phyloP scores from a whole-genome alignment of 2,113 vertebrate species.

The Cyprinus carpio region DNA sequence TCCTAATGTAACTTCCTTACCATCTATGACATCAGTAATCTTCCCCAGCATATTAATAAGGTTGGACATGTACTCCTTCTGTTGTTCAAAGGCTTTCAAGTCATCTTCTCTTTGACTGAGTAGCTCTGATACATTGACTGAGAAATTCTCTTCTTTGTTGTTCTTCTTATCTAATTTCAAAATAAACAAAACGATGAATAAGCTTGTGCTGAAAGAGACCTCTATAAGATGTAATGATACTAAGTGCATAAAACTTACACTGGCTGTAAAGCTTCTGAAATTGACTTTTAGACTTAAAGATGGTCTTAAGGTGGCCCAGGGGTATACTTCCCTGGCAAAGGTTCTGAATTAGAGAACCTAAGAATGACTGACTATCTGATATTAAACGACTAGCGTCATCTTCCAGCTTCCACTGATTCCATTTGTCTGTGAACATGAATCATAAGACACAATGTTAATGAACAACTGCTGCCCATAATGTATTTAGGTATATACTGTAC shows the following conservation, averaged over 20 bases:
- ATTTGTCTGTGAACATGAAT: conserved; percentile 58
- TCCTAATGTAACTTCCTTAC: conserved; percentile 53
- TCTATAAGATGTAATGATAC: neutral
- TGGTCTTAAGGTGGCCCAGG: conserved; percentile 64
- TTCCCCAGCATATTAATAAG: conserved; percentile 76
- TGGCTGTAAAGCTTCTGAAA: conserved; percentile 66
- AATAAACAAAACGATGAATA: neutral
- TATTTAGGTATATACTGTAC: neutral
- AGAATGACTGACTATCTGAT: conserved; percentile 42
- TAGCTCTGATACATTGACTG: conserved; percentile 43
- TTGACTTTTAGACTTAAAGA: conserved; percentile 58
- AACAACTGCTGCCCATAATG: neutral
- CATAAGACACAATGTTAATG: neutral
- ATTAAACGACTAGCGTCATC: conserved; percentile 59
- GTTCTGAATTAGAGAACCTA: conserved; percentile 59
- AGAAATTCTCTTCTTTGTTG: conserved; percentile 24
- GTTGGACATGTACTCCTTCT: conserved; percentile 59
- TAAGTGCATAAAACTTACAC: conserved; percentile 60
- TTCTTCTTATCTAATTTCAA: conserved; percentile 65
- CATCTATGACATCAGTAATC: conserved; percentile 66
- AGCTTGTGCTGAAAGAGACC: neutral
- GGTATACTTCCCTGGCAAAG: conserved; percentile 65
- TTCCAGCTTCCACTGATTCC: conserved; percentile 63
- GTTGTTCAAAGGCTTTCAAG: conserved; percentile 42
- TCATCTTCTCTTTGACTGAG: conserved; percentile 68